phyloP scores from a whole-genome alignment of 2,113 vertebrate species.

The Rattus norvegicus region GRCr8 NC_086022.1:36907001-36907500 shows the following conservation, averaged over 20 bases:
- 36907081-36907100: background rate
- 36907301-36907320: background rate
- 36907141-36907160: background rate
- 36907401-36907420: background rate
- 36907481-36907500: background rate
- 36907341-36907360: background rate
- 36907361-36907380: background rate
- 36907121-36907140: too few relatives aligned
- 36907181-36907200: background rate
- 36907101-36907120: background rate
- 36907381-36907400: background rate
- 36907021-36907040: background rate
- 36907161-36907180: background rate
- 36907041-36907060: background rate
- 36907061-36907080: background rate
- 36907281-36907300: background rate
- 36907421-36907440: background rate
- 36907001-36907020: background rate
- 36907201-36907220: background rate
- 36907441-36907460: background rate
- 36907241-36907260: background rate
- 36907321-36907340: background rate
- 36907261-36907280: background rate
- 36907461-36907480: background rate
- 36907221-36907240: background rate